A percentile compares a stretch with the other conserved stretches of the same genome.
These are phyloP conservation scores for Propithecus coquereli DNA, from an alignment of 2,113 vertebrate species.

Conservation along the genomic window DNA sequence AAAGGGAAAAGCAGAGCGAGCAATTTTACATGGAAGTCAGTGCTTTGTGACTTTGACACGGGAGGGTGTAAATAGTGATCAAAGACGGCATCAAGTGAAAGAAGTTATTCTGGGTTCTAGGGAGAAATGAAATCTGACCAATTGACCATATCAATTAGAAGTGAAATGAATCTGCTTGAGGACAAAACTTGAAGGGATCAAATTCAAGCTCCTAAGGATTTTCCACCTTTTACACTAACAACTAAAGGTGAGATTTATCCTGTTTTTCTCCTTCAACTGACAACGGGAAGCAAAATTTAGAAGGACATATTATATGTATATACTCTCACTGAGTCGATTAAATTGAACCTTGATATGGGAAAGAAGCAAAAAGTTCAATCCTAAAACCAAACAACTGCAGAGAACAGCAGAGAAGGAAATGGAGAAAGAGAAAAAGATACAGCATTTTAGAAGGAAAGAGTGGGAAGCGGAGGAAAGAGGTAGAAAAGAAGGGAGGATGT, in stretches of 20 bases:
- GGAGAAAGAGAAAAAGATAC: neutral
- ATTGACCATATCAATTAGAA: conserved; percentile 36
- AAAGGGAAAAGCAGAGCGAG: neutral
- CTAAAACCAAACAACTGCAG: neutral
- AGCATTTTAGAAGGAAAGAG: neutral
- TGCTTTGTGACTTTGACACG: neutral
- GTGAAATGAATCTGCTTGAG: conserved; percentile 42
- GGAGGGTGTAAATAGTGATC: neutral
- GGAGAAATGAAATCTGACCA: neutral
- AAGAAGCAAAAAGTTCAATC: neutral
- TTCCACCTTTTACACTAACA: conserved; percentile 2
- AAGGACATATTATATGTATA: conserved; percentile 37
- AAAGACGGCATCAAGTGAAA: neutral
- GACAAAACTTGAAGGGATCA: conserved; percentile 26
- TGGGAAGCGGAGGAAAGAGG: neutral
- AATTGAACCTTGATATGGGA: conserved; percentile 21
- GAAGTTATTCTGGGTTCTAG: conserved; percentile 5
- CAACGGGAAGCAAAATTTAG: conserved; percentile 17
- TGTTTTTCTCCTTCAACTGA: neutral
- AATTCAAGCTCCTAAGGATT: conserved; percentile 22
- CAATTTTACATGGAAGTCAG: neutral
- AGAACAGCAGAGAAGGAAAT: neutral
- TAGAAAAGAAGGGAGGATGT: neutral
- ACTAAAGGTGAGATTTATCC: neutral
- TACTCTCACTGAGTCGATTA: neutral